A percentile compares a stretch with the other conserved stretches of the same genome.
Evolutionary conservation across 2,113 vertebrate species (phyloP).

Genomic region (Eurystomus gularis): DNA sequence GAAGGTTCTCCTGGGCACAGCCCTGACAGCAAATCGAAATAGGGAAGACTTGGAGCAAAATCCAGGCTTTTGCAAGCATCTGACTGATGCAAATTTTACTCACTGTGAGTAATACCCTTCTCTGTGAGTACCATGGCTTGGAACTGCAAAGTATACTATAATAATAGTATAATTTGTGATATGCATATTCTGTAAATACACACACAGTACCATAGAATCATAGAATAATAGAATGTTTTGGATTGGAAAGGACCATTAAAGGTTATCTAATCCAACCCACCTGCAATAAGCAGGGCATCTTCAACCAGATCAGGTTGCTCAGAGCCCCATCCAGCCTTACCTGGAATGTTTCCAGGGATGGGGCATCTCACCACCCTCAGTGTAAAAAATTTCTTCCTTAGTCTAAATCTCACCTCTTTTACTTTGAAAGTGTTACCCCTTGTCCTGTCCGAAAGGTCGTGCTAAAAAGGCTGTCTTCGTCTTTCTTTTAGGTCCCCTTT

Average conservation of each 20-base stretch:
- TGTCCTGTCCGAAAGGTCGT: no score
- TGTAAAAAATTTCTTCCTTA: no score
- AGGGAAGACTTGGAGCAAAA: not conserved
- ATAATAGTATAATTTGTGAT: not conserved
- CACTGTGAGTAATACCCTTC: not conserved
- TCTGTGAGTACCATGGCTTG: not conserved
- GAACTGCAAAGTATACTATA: not conserved
- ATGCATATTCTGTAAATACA: not conserved
- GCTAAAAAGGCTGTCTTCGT: no score
- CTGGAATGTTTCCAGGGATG: no score
- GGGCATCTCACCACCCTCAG: not conserved
- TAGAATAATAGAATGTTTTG: no score
- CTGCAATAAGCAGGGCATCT: not conserved
- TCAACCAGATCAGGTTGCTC: not conserved
- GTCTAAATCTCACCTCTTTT: no score
- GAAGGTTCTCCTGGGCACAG: not conserved
- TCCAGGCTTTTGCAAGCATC: not conserved
- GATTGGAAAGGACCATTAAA: no score
- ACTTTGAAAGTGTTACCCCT: no score
- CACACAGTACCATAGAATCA: no score
- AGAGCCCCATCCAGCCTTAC: not conserved
- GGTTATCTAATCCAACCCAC: no score
- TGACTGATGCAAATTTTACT: not conserved
- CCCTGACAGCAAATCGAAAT: not conserved
- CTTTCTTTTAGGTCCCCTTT: no score